Conservation (phyloP, 2,113 vertebrate species). For the Aphyosemion australe region DNA sequence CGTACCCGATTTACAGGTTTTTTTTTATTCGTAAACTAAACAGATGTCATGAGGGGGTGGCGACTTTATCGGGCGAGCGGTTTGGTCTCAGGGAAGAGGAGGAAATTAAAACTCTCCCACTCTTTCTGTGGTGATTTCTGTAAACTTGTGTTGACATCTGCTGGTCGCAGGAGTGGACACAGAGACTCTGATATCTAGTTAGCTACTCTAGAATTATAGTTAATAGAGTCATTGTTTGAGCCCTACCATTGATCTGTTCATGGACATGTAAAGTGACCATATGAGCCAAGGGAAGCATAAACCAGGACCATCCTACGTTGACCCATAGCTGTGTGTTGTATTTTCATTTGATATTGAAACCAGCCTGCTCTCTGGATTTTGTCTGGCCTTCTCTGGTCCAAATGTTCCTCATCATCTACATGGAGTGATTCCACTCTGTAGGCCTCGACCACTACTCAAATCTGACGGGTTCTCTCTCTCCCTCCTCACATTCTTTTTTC, state of each 20-base stretch:
- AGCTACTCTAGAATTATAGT: background rate
- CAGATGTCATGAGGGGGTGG: slow-evolving; percentile 68
- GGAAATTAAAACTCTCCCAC: slow-evolving; percentile 47
- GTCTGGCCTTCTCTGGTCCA: slow-evolving; percentile 4
- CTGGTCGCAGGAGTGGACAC: slow-evolving; percentile 3
- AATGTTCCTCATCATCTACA: slow-evolving; percentile 37
- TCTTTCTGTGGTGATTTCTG: slow-evolving; percentile 32
- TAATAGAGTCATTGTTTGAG: background rate
- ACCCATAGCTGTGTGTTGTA: background rate
- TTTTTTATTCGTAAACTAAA: slow-evolving; percentile 53
- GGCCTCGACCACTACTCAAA: slow-evolving; percentile 26
- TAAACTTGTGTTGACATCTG: slow-evolving; percentile 31
- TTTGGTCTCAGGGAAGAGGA: slow-evolving; percentile 50
- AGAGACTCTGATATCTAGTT: slow-evolving; percentile 18
- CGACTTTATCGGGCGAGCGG: slow-evolving; percentile 45
- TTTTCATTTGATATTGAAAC: slow-evolving; percentile 18
- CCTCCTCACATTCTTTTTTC: slow-evolving; percentile 18
- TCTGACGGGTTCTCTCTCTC: slow-evolving; percentile 20
- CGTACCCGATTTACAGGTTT: slow-evolving; percentile 49
- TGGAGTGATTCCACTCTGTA: slow-evolving; percentile 32
- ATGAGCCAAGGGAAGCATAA: background rate
- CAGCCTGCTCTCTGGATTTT: slow-evolving; percentile 10
- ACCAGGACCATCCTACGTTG: no score
- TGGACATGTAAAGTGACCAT: background rate
- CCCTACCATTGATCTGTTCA: background rate